Evolutionary conservation across 2,797 vertebrate species (phyloP), one percentile per base, ranked within the genome.

Genomic region (Alfaro cultratus): DNA sequence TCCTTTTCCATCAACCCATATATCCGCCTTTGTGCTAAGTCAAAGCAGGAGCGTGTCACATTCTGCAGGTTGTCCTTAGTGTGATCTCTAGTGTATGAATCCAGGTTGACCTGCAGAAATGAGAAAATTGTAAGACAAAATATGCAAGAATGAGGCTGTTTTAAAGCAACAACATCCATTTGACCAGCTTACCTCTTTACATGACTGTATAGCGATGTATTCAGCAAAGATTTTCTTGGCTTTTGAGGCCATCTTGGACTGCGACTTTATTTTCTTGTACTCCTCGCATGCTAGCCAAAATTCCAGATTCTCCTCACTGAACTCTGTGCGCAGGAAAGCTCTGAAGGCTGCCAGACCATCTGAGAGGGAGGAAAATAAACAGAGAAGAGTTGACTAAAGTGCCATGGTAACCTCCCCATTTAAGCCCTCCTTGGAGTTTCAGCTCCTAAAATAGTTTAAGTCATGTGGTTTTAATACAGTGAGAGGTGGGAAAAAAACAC

Each of bases 211-310:
- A 0, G 98, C 98, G 0, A 99, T 98, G 91, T 97, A 99, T 90
- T 99, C 98, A 0, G 97, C 95, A 0, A 98, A 99, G 90, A 99
- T 97, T 90, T 99, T 99, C 95, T 98, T 99, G 89, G 98, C 98
- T 91, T 98, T 99, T 75, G 98, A 97, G 1, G 96, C 93, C 97
- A 99, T 97, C 96, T 99, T 99, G 87, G 98, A 97, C 93, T 99
- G 97, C 0, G 98, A 99, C 91, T 99, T 99, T 91, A 98, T 94
- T 92, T 99, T 99, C 94, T 97, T 99, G 96, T 98, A 99, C 86
- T 99, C 98, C 93, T 99, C 98, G 0, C 99, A 99, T 0, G 97
- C 98, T 87, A 99, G 92, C 98, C 98, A 99, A 95, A 99, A 99
- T 92, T 99, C 99, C 93, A 99, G 95, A 95, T 99, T 99, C 94